Evolutionary conservation across 2,888 invertebrate species (phyloP).

Genomic region (Rhabditoides inermis): DNA sequence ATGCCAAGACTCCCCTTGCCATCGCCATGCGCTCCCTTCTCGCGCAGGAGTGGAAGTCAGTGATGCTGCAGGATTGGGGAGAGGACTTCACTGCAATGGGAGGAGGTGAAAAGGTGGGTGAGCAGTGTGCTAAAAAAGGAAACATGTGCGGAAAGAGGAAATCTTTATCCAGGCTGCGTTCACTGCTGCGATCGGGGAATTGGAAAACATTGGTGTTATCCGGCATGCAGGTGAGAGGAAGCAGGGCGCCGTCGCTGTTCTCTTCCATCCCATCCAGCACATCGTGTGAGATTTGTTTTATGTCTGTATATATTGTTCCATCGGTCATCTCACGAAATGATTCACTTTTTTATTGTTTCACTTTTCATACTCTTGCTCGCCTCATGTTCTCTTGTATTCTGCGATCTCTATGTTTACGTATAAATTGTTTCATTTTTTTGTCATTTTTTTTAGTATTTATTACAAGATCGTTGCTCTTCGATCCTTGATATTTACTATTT

Average conservation of each 20-base stretch:
- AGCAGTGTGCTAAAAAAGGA: background rate
- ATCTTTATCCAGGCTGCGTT: slow-evolving; percentile 5
- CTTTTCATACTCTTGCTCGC: background rate
- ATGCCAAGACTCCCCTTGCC: too few species aligned
- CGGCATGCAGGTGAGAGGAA: background rate
- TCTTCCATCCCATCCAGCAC: slow-evolving; percentile 4
- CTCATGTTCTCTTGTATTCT: too few species aligned
- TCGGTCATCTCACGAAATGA: background rate
- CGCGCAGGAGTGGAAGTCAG: slow-evolving; percentile 6
- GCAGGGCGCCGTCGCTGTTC: slow-evolving; percentile 2
- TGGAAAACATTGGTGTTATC: slow-evolving; percentile 12
- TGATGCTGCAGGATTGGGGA: slow-evolving; percentile 2
- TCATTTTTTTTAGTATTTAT: background rate
- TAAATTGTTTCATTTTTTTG: background rate
- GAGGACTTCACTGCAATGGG: background rate
- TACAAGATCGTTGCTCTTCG: background rate
- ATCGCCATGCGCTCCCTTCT: too few species aligned
- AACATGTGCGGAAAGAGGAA: background rate
- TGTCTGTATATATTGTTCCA: background rate
- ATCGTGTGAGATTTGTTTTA: background rate
- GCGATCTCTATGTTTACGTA: too few species aligned
- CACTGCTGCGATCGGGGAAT: slow-evolving; percentile 10
- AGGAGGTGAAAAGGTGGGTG: background rate
- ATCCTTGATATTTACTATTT: too few species aligned
- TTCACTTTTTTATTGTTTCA: background rate